Evolutionary conservation across 2,113 vertebrate species (phyloP), one percentile per base, ranked within the genome.

Genomic region (Accipiter virgatus): DNA sequence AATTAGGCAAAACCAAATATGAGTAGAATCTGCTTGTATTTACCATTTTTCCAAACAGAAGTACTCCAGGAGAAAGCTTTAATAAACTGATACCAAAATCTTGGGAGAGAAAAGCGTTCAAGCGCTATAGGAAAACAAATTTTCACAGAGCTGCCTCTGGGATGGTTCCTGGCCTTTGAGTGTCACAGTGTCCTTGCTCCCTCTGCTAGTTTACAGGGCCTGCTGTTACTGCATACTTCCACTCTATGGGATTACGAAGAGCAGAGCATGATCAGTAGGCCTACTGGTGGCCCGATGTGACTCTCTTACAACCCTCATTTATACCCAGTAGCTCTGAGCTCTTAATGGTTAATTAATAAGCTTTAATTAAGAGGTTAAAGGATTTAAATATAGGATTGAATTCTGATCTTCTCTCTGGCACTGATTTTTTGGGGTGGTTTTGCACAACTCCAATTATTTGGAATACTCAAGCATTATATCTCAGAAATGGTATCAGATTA

Each of bases 321-420:
- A 43, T 50, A 31, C 23, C 16, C 48, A 59, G 32, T 22, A 79
- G 36, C 56, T 74, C 63, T 67, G 56, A 93, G 65, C 56, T 71
- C 56, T 93, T 91, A 71, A 78, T 74, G 63, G 73, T 94, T 95
- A 81, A 88, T 80, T 92, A 83, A 84, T 81, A 94, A 75, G 26
- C 29, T 93, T 88, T 92, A 88, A 92, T 89, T 84, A 86, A 88
- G 77, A 45, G 22, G 40, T 58, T 95, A 86, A 92, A 74, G 59
- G 50, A 88, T 92, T 81, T 96, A 71, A 86, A 81, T 84, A 63
- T 50, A 59, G 47, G 67, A 86, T 74, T 89, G 65, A 80, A 91
- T 94, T 93, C 68, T 87, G 42, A 58, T 72, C 62, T 88, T 82
- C 34, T 80, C 18, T 74, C 47, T 94, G 47, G 56, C 56, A 38